Base-by-base conservation (phyloP, 1,140 invertebrate genomes). In the Lucilia sericata region DNA sequence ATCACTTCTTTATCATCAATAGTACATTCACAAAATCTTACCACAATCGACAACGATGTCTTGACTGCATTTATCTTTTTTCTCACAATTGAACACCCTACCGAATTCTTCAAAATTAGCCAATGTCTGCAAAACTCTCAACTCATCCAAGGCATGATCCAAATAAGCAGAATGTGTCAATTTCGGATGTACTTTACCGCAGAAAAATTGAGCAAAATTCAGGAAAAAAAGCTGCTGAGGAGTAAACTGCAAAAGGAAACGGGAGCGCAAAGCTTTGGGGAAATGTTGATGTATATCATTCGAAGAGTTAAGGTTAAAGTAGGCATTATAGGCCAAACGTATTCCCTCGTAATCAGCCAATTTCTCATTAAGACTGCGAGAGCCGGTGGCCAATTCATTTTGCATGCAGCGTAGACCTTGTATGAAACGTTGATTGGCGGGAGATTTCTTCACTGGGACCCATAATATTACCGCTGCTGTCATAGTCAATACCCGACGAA, bases 121-220 rank as follows among this genome's bases (percentile, higher is more conserved):
- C 55, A 98, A 89, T 0, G 96, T 95, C 12, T 97, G 96, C 70
- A 96, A 92, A 1, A 98, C 96, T 8, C 94, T 89, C 84, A 92
- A 95, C 82, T 95, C 95, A 74, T 96, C 96, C 7, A 96, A 96
- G 10, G 96, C 95, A 88, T 98, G 97, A 47, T 97, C 95, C 85
- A 90, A 78, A 55, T 88, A 88, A 12, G 65, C 65, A 10, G 65
- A 70, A 21, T 70, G 65, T 21, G 65, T 70, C 19, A 70, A 70
- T 85, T 95, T 95, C n/a, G 95, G 95, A 85, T 96, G 92, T 92
- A 96, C 95, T 21, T 95, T 94, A 21, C 97, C 96, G 90, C 96
- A 98, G 94, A 97, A 98, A 74, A 97, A 90, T 92, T 97, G 96
- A 2, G 96, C 96, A 87, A 96, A 97, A 88, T 96, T 96, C 1